Base-by-base conservation (phyloP, 2,888 invertebrate genomes). In the Xestia xanthographa region DNA sequence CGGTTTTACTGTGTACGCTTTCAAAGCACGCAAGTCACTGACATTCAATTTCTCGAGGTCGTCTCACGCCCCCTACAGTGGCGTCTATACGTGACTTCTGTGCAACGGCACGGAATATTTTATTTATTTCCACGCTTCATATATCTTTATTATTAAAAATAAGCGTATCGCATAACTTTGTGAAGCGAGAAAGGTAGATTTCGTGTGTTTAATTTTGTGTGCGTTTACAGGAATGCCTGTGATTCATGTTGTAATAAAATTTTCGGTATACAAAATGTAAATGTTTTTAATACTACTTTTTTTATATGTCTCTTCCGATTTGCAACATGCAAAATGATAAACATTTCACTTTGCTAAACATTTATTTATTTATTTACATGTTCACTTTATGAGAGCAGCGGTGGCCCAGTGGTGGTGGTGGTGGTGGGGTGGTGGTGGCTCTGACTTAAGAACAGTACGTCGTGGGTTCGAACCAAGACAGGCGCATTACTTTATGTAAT, bases 41-140 rank as follows among this genome's bases (percentile, higher is more conserved):
- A 79, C 77, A 83, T 85, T 87, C 62, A 84, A 84, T 87, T 86
- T 84, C 84, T 81, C 75, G 60, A 80, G 87, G 79, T 79, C 84
- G 72, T 85, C 87, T 82, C 83, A 73, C 82, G 84, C 84, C 72
- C 79, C 80, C 38, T 75, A 79, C 66, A 74, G 38, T 75, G 56
- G 17, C 29, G 71, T 48, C 65, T 74, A 73, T 84, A 88, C 87
- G 88, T 88, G 87, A 87, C 88, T 88, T 77, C 82, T 82, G 82
- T 78, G 69, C 80, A 77, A 58, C 70, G 73, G 45, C 82, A 76
- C 71, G 68, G 69, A 80, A 85, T 83, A 81, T 79, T 80, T 80
- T 82, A 88, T 85, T 83, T 82, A 88, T 87, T 85, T 79, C 77
- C 68, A 71, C 77, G 75, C 66, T 88, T 86, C 83, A 81, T 77